Base-by-base conservation (phyloP, 2,888 invertebrate species). In the Oxytorus armatus region DNA sequence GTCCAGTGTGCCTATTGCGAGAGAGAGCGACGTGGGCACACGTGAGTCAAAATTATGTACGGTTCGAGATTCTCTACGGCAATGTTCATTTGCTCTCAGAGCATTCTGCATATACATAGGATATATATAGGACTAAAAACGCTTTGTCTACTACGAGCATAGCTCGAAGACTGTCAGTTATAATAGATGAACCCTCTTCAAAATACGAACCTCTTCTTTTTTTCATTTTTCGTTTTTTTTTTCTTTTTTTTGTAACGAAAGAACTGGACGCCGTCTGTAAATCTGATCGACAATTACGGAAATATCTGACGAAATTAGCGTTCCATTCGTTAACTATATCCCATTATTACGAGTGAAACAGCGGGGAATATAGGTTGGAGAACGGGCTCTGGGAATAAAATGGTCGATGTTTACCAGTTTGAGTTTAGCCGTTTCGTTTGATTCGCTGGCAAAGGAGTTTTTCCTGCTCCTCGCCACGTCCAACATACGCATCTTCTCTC, bases 1-100 rank as follows among this genome's bases (percentile, higher is more conserved):
- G 44, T 25, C 33, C 8, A 23, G 11, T 25, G n/a, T 69, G 74
- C 29, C n/a, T n/a, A n/a, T n/a, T n/a, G n/a, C 72, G 69, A 57
- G 65, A 73, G 49, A 29, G 47, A 73, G 63, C 55, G 36, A 69
- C 74, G 72, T 70, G 81, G 78, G 84, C 83, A 84, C 84, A 57
- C 25, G 25, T 8, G 84, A 85, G 81, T 81, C 74, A 73, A 87
- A 85, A 87, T 88, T 88, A 86, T 86, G 83, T 85, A 87, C 86
- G 83, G 83, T 83, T 83, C 65, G 53, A 82, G 57, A 25, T 51
- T 29, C 59, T 39, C 16, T 18, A 55, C 63, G 44, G 57, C 73
- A 42, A 53, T 74, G 70, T 42, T 36, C 33, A 66, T 55, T 66
- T 25, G 59, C 39, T 72, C 72, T 51, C 49, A 25, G n/a, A 18